phyloP scores from a whole-genome alignment of 2,113 vertebrate species.

The Tichodroma muraria region DNA sequence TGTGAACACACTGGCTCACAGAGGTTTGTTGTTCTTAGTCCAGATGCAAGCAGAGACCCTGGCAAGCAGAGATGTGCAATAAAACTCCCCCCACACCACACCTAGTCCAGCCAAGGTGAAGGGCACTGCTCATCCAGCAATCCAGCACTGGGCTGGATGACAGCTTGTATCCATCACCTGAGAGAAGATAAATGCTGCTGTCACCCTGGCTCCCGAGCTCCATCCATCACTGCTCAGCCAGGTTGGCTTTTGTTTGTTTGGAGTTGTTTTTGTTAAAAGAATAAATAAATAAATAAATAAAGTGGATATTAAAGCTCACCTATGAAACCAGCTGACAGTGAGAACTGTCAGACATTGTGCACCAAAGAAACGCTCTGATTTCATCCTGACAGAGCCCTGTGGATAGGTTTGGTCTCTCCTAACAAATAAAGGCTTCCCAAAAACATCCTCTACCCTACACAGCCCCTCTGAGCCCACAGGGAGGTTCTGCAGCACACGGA shows the following conservation, averaged over 20 bases:
- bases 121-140: background rate
- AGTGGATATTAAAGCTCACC: background rate
- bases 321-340: background rate
- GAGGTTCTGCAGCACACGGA: background rate
- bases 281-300: no score
- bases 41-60: background rate
- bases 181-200: background rate
- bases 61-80: background rate
- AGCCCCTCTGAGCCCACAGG: rapidly evolving
- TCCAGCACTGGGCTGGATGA: background rate
- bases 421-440: background rate
- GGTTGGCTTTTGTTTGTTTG: background rate
- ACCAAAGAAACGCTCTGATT: background rate
- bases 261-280: background rate
- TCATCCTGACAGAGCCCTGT: background rate
- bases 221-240: constrained; percentile 4
- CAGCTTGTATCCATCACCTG: constrained; percentile 15
- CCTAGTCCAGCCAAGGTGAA: background rate
- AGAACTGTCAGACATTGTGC: background rate
- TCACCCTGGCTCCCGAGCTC: background rate
- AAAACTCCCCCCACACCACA: background rate
- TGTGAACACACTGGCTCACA: background rate
- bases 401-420: background rate
- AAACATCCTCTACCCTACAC: background rate
- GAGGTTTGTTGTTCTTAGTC: background rate